Evolutionary conservation across 2,888 invertebrate genomes (phyloP).

Genomic region (Drosophila borborema): DNA sequence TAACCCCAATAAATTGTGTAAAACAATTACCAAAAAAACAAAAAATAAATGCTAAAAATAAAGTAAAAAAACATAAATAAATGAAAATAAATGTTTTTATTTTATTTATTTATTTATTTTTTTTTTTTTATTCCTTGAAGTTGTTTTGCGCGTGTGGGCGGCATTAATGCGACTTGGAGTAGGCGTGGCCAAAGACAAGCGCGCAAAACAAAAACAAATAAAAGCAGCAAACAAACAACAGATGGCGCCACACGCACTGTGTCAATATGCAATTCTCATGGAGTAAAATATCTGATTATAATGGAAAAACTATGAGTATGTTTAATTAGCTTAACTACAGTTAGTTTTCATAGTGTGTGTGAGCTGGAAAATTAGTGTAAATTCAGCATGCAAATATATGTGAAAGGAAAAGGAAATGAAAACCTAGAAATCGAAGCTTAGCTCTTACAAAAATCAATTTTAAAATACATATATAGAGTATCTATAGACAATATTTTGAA

Average conservation of each 20-base stretch:
- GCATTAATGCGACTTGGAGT: neutral
- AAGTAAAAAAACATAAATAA: conserved; percentile 8
- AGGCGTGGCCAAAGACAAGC: conserved; percentile 28
- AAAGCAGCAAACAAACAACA: conserved; percentile 17
- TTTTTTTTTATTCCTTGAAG: conserved; percentile 5
- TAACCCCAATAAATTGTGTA: conserved; percentile 75
- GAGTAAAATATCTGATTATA: neutral
- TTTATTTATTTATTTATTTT: too few relatives aligned
- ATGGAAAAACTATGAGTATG: neutral
- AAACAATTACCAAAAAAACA: conserved; percentile 63
- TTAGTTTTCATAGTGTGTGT: neutral
- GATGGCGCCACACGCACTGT: conserved; percentile 40
- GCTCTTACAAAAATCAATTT: too few relatives aligned
- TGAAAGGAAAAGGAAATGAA: too few relatives aligned
- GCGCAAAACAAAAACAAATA: conserved; percentile 31
- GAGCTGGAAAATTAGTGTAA: neutral
- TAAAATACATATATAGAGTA: too few relatives aligned
- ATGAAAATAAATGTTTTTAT: conserved; percentile 9
- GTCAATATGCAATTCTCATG: neutral
- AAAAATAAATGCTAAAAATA: conserved; percentile 40
- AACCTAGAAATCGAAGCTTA: too few relatives aligned
- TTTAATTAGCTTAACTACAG: neutral
- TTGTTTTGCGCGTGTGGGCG: conserved; percentile 5
- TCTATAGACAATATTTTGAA: too few relatives aligned
- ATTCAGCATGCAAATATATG: neutral